Percentiles rank a stretch among this genome's conserved stretches.
These are phyloP conservation scores for Zosterops japonicus DNA, from an alignment of 2,113 vertebrate species.

Conservation along the genomic window DNA sequence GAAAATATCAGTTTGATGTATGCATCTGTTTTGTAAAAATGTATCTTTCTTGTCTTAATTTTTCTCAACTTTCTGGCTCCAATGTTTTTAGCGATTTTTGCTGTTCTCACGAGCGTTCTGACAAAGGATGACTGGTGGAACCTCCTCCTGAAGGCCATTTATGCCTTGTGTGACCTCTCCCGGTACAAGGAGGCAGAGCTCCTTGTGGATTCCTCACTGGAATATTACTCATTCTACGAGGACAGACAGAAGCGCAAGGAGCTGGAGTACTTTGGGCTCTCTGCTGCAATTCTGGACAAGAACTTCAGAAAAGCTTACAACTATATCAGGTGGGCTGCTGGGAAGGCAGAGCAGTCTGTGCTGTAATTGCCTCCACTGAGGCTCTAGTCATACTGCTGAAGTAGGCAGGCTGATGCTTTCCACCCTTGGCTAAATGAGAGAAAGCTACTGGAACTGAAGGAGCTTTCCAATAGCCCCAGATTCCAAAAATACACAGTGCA, in stretches of 20 bases:
- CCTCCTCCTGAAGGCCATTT: conserved; percentile 87
- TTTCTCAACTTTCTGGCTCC: neutral
- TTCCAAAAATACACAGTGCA: neutral
- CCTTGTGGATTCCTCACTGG: conserved; percentile 92
- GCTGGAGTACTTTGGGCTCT: conserved; percentile 93
- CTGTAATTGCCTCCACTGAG: neutral
- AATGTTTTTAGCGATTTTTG: conserved; percentile 76
- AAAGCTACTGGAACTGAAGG: neutral
- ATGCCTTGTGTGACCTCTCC: conserved; percentile 83
- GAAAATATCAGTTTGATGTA: neutral
- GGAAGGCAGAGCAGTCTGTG: neutral
- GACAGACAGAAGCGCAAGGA: conserved; percentile 91
- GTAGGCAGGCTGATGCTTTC: neutral
- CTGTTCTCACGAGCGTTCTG: conserved; percentile 87
- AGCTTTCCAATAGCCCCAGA: neutral
- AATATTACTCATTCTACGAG: conserved; percentile 97
- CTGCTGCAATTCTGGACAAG: conserved; percentile 90
- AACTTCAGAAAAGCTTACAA: conserved; percentile 94
- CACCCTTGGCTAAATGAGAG: neutral
- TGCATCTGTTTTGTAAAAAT: neutral
- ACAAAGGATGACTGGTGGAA: conserved; percentile 97
- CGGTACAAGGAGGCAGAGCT: conserved; percentile 92
- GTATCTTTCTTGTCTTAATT: neutral
- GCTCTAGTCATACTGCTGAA: neutral
- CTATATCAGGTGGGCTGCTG: conserved; percentile 88